Percentiles rank a stretch among this genome's conserved stretches.
phyloP scores from a whole-genome alignment of 2,113 vertebrate genomes.

The Monopterus albus region DNA sequence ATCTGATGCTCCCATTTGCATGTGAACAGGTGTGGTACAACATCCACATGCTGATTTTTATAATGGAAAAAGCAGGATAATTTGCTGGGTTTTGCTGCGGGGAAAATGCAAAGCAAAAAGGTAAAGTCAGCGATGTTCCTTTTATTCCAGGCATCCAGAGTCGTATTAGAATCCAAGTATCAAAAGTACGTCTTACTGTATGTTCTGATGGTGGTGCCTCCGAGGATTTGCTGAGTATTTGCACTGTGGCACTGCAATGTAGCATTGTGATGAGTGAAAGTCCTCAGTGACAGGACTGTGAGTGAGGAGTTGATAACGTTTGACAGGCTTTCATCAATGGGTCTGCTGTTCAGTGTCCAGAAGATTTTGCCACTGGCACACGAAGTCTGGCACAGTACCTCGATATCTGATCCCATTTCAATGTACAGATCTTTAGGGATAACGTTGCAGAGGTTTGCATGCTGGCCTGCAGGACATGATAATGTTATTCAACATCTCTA shows the following conservation, averaged over 20 bases:
- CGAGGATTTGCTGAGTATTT: conserved; percentile 7
- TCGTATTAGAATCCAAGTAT: background rate
- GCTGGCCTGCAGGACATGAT: conserved; percentile 34
- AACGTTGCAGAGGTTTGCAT: conserved; percentile 33
- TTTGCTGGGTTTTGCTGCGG: conserved; percentile 65
- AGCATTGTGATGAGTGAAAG: conserved; percentile 39
- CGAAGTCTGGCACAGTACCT: conserved; percentile 40
- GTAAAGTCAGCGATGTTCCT: background rate
- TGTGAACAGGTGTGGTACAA: background rate
- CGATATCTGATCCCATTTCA: conserved; percentile 32
- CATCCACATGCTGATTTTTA: fast-evolving
- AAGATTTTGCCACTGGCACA: conserved; percentile 32
- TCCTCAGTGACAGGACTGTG: conserved; percentile 45
- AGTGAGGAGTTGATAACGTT: conserved; percentile 40
- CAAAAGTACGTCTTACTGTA: conserved; percentile 59
- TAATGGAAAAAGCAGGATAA: conserved; percentile 52
- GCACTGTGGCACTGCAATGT: conserved; percentile 42
- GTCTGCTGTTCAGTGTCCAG: conserved; percentile 54
- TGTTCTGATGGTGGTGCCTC: conserved; percentile 58
- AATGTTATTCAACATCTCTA: background rate
- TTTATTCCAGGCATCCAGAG: too few relatives aligned
- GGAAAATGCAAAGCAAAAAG: background rate
- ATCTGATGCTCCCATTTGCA: conserved; percentile 69
- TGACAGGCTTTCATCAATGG: background rate
- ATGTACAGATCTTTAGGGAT: conserved; percentile 49